Evolutionary conservation across 2,797 vertebrate species (phyloP).

Genomic region (Glyptemys insculpta): DNA sequence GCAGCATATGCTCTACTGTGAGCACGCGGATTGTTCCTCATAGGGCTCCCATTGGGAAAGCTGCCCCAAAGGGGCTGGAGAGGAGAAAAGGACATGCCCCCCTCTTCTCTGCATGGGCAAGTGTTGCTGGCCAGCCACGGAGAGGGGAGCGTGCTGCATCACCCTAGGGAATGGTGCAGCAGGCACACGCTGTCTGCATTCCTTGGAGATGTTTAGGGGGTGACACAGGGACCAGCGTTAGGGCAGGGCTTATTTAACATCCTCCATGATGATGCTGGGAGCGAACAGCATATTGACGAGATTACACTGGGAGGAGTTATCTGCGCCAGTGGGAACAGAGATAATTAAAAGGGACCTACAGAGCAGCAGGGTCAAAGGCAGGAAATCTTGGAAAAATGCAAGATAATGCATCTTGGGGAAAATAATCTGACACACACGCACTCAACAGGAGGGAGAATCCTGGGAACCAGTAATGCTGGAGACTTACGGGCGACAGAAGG

Average conservation of each 20-base stretch:
- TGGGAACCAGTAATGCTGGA: not conserved
- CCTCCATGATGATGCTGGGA: not conserved
- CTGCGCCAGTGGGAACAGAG: not conserved
- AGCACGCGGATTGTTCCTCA: not conserved
- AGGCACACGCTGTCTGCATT: not conserved
- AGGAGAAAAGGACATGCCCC: not conserved
- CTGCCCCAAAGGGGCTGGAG: not conserved
- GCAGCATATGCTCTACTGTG: not conserved
- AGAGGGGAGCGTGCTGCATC: not conserved
- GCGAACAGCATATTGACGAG: not conserved
- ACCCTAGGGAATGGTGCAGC: not conserved
- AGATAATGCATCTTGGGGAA: not conserved
- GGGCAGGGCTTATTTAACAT: not conserved
- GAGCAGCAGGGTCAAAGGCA: not conserved
- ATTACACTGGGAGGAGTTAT: not conserved
- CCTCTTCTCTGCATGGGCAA: not conserved
- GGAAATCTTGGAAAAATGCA: not conserved
- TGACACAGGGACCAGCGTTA: not conserved
- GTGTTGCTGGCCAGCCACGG: not conserved
- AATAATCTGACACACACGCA: not conserved
- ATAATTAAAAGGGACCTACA: not conserved
- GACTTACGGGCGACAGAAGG: not conserved
- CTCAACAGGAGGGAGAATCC: not conserved
- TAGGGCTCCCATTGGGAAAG: not conserved
- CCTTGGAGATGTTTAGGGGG: not conserved